These are phyloP conservation scores for Electrona antarctica DNA, from an alignment of 2,113 vertebrate genomes.

Conservation along the genomic window DNA sequence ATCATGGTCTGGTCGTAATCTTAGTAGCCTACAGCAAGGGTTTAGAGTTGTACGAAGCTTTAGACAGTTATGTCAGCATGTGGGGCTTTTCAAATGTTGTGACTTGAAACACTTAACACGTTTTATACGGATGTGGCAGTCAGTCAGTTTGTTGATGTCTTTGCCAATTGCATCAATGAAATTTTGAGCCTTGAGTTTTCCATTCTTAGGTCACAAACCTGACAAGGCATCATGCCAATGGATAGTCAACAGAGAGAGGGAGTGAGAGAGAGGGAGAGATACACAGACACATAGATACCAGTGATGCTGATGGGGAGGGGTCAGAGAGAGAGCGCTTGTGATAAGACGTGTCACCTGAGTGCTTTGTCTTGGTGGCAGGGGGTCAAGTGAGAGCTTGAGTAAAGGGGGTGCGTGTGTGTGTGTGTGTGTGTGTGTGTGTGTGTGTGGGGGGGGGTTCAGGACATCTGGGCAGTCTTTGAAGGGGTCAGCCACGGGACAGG, in stretches of 20 bases:
- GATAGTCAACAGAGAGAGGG: constrained; percentile 13
- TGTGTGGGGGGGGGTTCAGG: constrained; percentile 48
- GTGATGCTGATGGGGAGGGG: constrained; percentile 41
- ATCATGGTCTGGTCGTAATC: neutral
- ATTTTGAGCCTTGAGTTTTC: constrained; percentile 39
- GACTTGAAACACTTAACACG: neutral
- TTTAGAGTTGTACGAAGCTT: no score
- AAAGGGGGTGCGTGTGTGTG: neutral
- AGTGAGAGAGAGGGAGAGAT: constrained; percentile 11
- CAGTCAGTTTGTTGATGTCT: constrained; percentile 1
- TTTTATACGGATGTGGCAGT: constrained; percentile 32
- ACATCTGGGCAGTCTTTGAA: constrained; percentile 78
- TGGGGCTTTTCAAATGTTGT: neutral
- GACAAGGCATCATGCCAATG: constrained; percentile 30
- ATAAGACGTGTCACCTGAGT: constrained; percentile 75
- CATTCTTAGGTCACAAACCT: constrained; percentile 36
- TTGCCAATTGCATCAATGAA: neutral
- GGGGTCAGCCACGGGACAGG: constrained; percentile 80
- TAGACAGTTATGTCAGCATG: neutral
- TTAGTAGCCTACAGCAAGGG: no score
- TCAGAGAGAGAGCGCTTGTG: constrained; percentile 48
- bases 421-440: constrained; percentile 8
- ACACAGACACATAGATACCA: constrained; percentile 19
- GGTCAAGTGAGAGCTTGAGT: constrained; percentile 63
- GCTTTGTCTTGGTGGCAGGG: constrained; percentile 64